phyloP scores from a whole-genome alignment of 2,888 invertebrate genomes.

The Cephus nigrinus region DNA sequence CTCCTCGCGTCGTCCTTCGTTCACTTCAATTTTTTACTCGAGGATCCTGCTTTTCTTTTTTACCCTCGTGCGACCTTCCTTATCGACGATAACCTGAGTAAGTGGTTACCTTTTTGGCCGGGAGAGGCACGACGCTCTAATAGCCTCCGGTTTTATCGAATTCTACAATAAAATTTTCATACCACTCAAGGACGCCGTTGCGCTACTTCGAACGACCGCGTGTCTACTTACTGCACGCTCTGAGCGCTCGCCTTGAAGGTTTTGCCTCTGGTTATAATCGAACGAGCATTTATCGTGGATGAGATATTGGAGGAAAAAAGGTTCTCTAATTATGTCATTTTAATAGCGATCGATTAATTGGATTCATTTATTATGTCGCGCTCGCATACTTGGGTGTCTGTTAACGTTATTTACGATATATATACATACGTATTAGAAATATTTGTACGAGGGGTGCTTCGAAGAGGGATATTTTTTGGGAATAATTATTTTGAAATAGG shows the following conservation, averaged over 20 bases:
- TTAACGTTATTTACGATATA: not conserved
- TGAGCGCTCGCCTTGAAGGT: not conserved
- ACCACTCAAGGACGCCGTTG: not conserved
- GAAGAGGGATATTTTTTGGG: too few relatives aligned
- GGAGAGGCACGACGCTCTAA: not conserved
- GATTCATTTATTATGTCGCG: not conserved
- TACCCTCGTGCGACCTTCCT: not conserved
- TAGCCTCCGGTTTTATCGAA: not conserved
- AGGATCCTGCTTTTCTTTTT: not conserved
- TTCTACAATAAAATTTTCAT: not conserved
- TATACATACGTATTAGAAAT: too few relatives aligned
- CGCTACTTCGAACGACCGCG: not conserved
- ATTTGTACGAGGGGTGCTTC: too few relatives aligned
- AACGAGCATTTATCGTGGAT: not conserved
- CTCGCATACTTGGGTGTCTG: too few relatives aligned
- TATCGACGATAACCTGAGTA: not conserved
- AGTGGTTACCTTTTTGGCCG: not conserved
- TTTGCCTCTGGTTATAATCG: not conserved
- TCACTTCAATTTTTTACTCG: not conserved
- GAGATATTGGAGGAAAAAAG: not conserved
- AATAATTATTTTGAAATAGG: too few relatives aligned
- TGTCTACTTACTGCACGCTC: not conserved
- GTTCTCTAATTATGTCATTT: not conserved
- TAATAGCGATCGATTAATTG: not conserved
- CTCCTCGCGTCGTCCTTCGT: not conserved